Evolutionary conservation across 2,888 invertebrate genomes (phyloP).

Genomic region (Strigamia transsilvanica): DNA sequence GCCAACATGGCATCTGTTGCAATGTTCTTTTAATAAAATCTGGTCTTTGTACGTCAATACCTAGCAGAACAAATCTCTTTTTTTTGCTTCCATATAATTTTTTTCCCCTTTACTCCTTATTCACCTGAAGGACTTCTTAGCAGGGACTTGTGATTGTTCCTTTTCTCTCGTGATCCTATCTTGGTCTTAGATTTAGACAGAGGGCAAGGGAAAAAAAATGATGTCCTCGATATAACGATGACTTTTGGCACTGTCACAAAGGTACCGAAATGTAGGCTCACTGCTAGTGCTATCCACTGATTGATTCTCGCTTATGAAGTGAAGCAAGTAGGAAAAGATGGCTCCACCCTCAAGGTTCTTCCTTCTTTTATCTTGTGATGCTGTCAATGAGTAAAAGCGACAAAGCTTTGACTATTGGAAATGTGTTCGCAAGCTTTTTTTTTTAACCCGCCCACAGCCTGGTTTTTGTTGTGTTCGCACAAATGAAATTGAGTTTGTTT

Average conservation of each 20-base stretch:
- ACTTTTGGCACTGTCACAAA: slow-evolving; percentile 38
- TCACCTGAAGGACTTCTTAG: slow-evolving; percentile 38
- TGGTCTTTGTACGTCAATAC: slow-evolving; percentile 22
- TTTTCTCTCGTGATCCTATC: background rate
- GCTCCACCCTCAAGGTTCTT: slow-evolving; percentile 11
- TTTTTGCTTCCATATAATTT: background rate
- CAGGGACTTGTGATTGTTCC: slow-evolving; percentile 9
- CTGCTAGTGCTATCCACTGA: slow-evolving; percentile 24
- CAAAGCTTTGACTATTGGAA: slow-evolving; percentile 20
- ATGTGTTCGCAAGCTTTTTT: background rate
- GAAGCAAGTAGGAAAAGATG: slow-evolving; percentile 20
- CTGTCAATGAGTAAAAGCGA: slow-evolving; percentile 15
- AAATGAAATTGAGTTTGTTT: slow-evolving; percentile 13
- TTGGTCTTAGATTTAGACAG: background rate
- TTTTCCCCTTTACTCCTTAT: slow-evolving; percentile 5
- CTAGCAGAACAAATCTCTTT: slow-evolving; percentile 30
- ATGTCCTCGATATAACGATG: background rate
- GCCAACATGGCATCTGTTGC: slow-evolving; percentile 3
- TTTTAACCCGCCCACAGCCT: slow-evolving; percentile 12
- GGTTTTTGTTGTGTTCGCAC: slow-evolving; percentile 9
- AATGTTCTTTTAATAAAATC: slow-evolving; percentile 28
- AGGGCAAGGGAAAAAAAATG: background rate
- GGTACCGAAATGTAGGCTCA: slow-evolving; percentile 33
- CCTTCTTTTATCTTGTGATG: slow-evolving; percentile 27
- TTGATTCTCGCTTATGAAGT: slow-evolving; percentile 38